A percentile compares a stretch with the other conserved stretches of the same genome.
These are phyloP conservation scores for Pseudopleuronectes americanus DNA, from an alignment of 2,797 vertebrate species.

Conservation along the genomic window DNA sequence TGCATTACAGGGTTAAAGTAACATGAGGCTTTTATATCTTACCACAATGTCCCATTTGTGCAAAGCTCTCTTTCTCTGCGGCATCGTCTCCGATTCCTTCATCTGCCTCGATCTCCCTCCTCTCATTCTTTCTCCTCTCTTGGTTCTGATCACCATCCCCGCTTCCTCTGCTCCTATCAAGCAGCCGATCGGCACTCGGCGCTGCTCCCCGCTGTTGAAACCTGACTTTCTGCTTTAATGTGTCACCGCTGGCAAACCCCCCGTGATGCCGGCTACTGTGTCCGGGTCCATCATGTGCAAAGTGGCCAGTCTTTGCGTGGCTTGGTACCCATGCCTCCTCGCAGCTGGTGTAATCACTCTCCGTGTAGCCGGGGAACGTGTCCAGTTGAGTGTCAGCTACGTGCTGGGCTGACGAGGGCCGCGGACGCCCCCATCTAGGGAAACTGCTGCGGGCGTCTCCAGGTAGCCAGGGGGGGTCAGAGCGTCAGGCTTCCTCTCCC, in stretches of 20 bases:
- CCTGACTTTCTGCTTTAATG: constrained; percentile 65
- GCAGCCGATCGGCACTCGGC: constrained; percentile 70
- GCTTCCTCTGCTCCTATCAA: constrained; percentile 71
- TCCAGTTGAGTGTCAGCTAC: constrained; percentile 79
- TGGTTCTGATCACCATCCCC: constrained; percentile 48
- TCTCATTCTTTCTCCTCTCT: constrained; percentile 66
- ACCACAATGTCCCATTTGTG: constrained; percentile 66
- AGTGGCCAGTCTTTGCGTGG: constrained; percentile 53
- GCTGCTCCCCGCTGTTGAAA: constrained; percentile 71
- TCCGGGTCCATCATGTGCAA: constrained; percentile 49
- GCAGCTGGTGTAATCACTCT: constrained; percentile 67
- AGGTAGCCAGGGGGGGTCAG: constrained; percentile 84
- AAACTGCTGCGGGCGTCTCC: constrained; percentile 84
- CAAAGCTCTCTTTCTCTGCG: constrained; percentile 49
- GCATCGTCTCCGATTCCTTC: constrained; percentile 76
- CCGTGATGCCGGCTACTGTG: constrained; percentile 52
- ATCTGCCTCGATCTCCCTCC: constrained; percentile 76
- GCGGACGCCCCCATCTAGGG: constrained; percentile 77
- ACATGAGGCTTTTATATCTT: constrained; percentile 33
- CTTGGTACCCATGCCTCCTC: constrained; percentile 71
- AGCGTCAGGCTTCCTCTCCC: constrained; percentile 76
- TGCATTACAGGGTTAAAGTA: neutral
- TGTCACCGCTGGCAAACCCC: constrained; percentile 38
- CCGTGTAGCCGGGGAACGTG: constrained; percentile 45
- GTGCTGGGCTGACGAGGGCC: constrained; percentile 70